phyloP scores from a whole-genome alignment of 2,113 vertebrate species.

The Lipotes vexillifer region DNA sequence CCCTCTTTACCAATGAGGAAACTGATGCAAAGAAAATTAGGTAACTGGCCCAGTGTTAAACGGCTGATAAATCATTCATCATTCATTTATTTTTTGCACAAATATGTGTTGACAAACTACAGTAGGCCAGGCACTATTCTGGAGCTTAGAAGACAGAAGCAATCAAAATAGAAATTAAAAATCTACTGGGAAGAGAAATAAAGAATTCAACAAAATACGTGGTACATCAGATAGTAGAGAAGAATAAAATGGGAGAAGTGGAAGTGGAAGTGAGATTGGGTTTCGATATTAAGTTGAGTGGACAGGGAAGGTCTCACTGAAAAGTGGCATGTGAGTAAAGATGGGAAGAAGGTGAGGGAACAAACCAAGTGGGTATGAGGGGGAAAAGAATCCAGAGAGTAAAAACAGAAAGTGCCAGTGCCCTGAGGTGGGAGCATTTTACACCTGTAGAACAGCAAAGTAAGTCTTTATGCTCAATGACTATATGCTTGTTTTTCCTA shows the following conservation, averaged over 20 bases:
- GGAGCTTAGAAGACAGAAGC: not conserved
- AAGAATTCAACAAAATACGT: not conserved
- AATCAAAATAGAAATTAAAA: not conserved
- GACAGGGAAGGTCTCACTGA: not conserved
- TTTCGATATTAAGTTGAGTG: not conserved
- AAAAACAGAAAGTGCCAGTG: not conserved
- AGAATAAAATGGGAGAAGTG: not conserved
- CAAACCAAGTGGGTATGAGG: not conserved
- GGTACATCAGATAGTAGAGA: not conserved
- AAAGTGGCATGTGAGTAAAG: not conserved
- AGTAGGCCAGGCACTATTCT: not conserved
- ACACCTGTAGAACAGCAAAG: not conserved
- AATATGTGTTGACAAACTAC: not conserved
- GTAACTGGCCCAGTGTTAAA: not conserved
- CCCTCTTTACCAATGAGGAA: not conserved
- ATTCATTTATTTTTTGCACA: not conserved
- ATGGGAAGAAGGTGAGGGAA: not conserved
- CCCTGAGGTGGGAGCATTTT: not conserved
- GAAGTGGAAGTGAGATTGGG: not conserved
- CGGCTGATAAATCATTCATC: not conserved
- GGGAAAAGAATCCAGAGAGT: not conserved
- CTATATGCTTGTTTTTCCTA: not conserved
- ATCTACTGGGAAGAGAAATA: not conserved
- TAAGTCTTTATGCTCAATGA: not conserved
- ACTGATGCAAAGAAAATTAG: not conserved